A percentile compares a stretch with the other conserved stretches of the same genome.
These are phyloP conservation scores for Corythaixoides concolor DNA, from an alignment of 2,113 vertebrate species.

Conservation along the genomic window DNA sequence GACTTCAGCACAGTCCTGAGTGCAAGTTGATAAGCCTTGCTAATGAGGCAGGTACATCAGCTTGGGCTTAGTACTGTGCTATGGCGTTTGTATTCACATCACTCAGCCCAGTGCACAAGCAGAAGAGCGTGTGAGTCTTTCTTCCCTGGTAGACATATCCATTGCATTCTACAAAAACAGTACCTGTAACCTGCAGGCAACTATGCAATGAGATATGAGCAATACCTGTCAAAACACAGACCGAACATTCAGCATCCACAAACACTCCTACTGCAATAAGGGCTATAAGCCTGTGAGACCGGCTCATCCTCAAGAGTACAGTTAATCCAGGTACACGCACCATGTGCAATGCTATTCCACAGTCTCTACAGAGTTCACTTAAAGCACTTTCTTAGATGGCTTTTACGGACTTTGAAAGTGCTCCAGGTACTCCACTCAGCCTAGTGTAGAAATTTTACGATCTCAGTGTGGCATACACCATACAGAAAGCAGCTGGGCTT, in stretches of 20 bases:
- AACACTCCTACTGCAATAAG: background rate
- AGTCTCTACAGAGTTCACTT: background rate
- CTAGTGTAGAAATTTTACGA: background rate
- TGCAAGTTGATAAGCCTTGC: background rate
- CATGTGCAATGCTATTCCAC: background rate
- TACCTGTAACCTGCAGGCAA: slow-evolving; percentile 16
- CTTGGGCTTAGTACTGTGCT: background rate
- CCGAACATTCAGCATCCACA: background rate
- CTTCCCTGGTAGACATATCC: background rate
- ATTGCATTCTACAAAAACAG: background rate
- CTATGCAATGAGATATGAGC: background rate
- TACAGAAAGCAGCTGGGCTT: background rate
- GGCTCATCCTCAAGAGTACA: slow-evolving; percentile 40
- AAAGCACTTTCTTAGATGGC: background rate
- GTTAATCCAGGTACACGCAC: slow-evolving; percentile 42
- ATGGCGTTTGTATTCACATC: background rate
- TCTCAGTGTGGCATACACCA: background rate
- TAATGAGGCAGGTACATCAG: background rate
- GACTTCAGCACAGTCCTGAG: background rate
- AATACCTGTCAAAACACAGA: slow-evolving; percentile 41
- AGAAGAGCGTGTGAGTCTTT: background rate
- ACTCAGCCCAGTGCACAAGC: background rate
- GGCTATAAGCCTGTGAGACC: background rate
- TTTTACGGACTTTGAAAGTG: background rate
- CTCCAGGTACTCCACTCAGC: background rate